Conservation (phyloP, 2,113 vertebrate genomes). For the Solenodon paradoxus region DNA sequence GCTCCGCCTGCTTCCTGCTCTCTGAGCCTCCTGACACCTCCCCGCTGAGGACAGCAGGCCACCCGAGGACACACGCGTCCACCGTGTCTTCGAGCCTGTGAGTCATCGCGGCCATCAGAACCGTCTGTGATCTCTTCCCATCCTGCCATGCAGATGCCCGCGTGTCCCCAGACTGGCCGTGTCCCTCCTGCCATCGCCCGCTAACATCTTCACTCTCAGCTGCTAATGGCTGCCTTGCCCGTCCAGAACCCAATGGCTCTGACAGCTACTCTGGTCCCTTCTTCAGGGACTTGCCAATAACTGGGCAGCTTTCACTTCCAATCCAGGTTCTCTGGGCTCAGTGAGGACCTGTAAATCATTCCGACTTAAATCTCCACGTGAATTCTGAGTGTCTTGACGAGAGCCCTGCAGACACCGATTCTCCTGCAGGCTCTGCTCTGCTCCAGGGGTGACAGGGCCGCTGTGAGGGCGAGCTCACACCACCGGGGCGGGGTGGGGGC, state of each 20-base stretch:
- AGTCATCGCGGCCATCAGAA: neutral
- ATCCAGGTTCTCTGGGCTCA: neutral
- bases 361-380: neutral
- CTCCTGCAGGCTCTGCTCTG: neutral
- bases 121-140: no score
- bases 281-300: neutral
- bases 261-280: neutral
- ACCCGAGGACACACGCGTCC: neutral
- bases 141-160: neutral
- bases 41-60: neutral
- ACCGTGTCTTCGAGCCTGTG: neutral
- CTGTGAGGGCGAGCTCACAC: no score
- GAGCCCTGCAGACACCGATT: neutral
- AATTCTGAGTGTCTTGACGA: neutral
- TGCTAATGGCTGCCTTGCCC: no score
- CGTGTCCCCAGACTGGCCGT: neutral
- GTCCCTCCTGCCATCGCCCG: no score
- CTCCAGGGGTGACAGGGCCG: neutral
- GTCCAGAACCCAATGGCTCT: rapidly evolving
- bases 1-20: rapidly evolving
- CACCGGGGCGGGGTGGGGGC: no score
- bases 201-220: no score
- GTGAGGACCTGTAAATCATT: neutral
- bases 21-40: neutral
- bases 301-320: neutral